Conservation (phyloP, 2,797 vertebrate species). For the Falco novaeseelandiae region DNA sequence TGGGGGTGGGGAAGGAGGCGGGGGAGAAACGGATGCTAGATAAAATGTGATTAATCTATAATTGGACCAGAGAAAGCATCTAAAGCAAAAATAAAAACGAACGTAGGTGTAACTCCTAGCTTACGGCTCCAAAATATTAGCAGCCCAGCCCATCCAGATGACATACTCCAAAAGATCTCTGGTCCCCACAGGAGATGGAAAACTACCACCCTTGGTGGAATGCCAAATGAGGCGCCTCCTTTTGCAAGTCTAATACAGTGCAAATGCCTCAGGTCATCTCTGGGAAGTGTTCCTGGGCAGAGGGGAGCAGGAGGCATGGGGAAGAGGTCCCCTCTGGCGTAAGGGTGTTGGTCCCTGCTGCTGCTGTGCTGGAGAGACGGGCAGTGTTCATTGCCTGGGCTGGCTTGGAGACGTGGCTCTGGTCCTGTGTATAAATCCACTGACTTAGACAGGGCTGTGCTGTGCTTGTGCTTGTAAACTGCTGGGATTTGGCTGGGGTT, state of each 20-base stretch:
- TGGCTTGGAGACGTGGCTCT: neutral
- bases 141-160: constrained; percentile 41
- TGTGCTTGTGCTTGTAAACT: rapidly evolving
- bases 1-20: constrained; percentile 24
- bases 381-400: rapidly evolving
- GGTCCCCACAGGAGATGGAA: neutral
- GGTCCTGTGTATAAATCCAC: rapidly evolving
- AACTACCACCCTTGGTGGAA: neutral
- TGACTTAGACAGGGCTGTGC: neutral
- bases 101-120: constrained; percentile 55
- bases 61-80: constrained; percentile 47
- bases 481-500: neutral
- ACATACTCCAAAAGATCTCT: neutral
- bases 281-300: neutral
- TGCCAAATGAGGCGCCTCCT: neutral
- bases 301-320: neutral
- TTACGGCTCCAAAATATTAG: constrained; percentile 38
- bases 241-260: neutral
- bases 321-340: neutral
- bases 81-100: constrained; percentile 54
- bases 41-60: constrained; percentile 65
- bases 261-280: neutral
- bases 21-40: constrained; percentile 25
- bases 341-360: neutral
- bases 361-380: neutral